Evolutionary conservation across 2,888 invertebrate genomes (phyloP).

Genomic region (Polymixis flavicincta): DNA sequence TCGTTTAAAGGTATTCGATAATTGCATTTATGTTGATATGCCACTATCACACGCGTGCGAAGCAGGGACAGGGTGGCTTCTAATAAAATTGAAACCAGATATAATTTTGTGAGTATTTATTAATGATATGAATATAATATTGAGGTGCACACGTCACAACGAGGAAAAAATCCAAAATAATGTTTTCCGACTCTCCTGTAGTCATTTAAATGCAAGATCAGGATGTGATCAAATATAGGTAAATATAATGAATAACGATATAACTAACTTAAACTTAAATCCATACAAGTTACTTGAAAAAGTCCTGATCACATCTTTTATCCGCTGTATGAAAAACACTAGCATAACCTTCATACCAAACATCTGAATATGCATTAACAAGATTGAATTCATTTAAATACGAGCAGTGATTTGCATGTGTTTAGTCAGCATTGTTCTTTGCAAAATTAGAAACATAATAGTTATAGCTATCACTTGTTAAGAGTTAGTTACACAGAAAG

Average conservation of each 20-base stretch:
- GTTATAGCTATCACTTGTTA: conserved; percentile 66
- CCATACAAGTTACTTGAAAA: neutral
- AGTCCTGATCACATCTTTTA: too few species aligned
- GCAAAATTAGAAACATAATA: conserved; percentile 63
- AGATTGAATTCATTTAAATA: neutral
- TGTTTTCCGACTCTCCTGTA: neutral
- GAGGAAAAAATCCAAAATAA: neutral
- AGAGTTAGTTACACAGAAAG: conserved; percentile 64
- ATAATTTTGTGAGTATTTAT: neutral
- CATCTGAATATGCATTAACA: neutral
- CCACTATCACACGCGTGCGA: neutral
- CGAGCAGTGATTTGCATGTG: neutral
- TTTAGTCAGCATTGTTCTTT: conserved; percentile 27
- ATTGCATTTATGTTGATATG: neutral
- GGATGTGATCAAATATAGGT: neutral
- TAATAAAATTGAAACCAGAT: neutral
- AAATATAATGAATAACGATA: neutral
- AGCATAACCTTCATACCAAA: neutral
- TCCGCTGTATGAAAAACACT: neutral
- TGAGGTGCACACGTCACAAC: too few species aligned
- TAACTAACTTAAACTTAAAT: neutral
- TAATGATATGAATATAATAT: neutral
- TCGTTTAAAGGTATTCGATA: too few species aligned
- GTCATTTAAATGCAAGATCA: neutral
- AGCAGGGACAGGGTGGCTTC: neutral